phyloP scores from a whole-genome alignment of 2,113 vertebrate species.

The Centropristis striata region DNA sequence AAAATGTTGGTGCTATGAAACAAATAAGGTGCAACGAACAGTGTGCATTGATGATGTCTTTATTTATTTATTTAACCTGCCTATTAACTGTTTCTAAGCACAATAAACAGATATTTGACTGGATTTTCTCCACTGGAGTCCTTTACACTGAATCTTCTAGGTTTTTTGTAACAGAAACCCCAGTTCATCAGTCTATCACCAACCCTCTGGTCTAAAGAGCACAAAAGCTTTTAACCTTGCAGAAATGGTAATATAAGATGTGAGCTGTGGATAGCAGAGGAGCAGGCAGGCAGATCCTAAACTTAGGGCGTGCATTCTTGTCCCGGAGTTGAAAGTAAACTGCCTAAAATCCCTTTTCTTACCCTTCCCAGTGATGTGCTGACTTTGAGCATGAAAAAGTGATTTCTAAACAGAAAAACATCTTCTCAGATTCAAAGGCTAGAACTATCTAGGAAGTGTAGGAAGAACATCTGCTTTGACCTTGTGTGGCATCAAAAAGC shows the following conservation, averaged over 20 bases:
- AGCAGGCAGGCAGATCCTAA: slow-evolving; percentile 49
- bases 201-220: slow-evolving; percentile 1
- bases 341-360: slow-evolving; percentile 63
- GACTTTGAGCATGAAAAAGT: slow-evolving; percentile 76
- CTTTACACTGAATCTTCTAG: neutral
- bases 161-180: neutral
- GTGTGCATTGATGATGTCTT: no score
- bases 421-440: slow-evolving; percentile 66
- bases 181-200: slow-evolving; percentile 8
- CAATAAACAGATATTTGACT: no score
- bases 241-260: slow-evolving; percentile 57
- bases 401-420: slow-evolving; percentile 73
- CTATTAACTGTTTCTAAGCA: no score
- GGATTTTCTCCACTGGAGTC: no score
- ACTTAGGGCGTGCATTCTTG: slow-evolving; percentile 51
- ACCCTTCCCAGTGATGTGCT: slow-evolving; percentile 60
- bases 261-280: slow-evolving; percentile 34
- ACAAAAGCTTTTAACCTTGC: slow-evolving; percentile 52
- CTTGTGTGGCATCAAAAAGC: slow-evolving; percentile 78
- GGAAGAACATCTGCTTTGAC: slow-evolving; percentile 76
- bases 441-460: slow-evolving; percentile 68
- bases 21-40: no score
- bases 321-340: slow-evolving; percentile 67
- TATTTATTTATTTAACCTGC: no score
- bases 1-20: no score